phyloP scores from a whole-genome alignment of 2,113 vertebrate genomes.

The Arvicanthis niloticus region DNA sequence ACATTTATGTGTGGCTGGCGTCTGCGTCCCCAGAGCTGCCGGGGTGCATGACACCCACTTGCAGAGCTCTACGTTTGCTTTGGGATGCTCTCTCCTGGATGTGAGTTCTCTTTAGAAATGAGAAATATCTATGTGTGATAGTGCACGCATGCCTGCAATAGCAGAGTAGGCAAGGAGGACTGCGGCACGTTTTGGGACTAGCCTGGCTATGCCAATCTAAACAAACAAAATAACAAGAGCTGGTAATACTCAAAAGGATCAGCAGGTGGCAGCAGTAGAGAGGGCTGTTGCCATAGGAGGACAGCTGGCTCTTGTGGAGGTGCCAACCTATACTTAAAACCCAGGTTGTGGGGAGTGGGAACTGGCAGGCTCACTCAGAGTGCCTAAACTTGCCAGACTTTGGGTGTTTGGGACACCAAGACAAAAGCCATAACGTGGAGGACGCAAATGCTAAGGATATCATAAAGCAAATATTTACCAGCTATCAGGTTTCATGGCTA shows the following conservation, averaged over 20 bases:
- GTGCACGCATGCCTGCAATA: neutral
- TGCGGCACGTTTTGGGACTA: neutral
- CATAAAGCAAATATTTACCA: neutral
- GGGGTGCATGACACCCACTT: neutral
- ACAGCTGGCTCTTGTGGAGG: too few relatives aligned
- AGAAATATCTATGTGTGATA: neutral
- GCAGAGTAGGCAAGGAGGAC: too few relatives aligned
- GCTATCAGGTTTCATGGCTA: neutral
- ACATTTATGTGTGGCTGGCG: accelerated
- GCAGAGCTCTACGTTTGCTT: neutral
- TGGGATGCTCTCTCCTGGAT: neutral
- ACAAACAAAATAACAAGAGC: neutral
- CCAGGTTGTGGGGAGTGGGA: neutral
- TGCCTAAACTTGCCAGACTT: neutral
- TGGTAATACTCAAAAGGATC: neutral
- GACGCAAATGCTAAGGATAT: neutral
- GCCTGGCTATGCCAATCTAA: neutral
- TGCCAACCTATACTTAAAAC: neutral
- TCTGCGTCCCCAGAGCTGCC: neutral
- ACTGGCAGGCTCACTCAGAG: neutral
- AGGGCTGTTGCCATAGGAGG: neutral
- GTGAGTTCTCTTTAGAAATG: neutral
- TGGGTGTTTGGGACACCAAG: neutral
- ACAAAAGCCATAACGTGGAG: neutral
- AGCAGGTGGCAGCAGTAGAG: neutral